Base-by-base conservation (phyloP, 2,113 vertebrate genomes). In the Rhipidura dahli region DNA sequence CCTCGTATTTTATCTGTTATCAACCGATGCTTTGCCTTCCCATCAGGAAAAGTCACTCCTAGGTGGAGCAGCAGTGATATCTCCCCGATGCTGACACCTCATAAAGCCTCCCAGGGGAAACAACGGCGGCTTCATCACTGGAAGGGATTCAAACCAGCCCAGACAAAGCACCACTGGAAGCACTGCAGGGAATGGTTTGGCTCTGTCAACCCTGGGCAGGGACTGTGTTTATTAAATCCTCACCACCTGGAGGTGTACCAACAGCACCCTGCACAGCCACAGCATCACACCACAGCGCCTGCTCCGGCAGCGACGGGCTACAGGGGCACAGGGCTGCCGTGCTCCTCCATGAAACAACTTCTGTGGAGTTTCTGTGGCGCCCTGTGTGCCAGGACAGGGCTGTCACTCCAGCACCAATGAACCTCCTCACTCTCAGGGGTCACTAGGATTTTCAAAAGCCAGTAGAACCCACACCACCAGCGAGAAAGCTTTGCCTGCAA, bases 61-160 rank as follows among this genome's bases (percentile, higher is more conserved):
- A 78, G 69, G 82, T 69, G 72, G 65, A 96, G 89, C 81, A 73
- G 88, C 81, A 77, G 21, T 15, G 15, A 17, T 82, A 93, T 60
- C 88, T 95, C 35, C 93, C 79, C 13, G 2, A 35, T 26, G 75
- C 86, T 94, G 83, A 94, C 80, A 96, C 90, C 92, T 94, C 49
- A 6, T 61, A 88, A 93, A 90, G 51, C 59, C 91, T 96, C 94
- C 93, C 69, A 0, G 49, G 94, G 89, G 87, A 96, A 87, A 18
- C 1, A 1, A 57, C 20, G 0, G 63, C 12, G 0, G 77, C 90
- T 45, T 51, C 68, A 2, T 73, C 49, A 30, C 92, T 37, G n/a
- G 21, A 71, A 75, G 86, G 2, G 0, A 81, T 39, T 57, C 83
- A 86, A 91, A 91, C 28, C 42, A 93, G 84, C 85, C 89, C 83